Percentiles rank a stretch among this genome's conserved stretches.
Conservation (phyloP, 2,113 vertebrate genomes). For the Archocentrus centrarchus region DNA sequence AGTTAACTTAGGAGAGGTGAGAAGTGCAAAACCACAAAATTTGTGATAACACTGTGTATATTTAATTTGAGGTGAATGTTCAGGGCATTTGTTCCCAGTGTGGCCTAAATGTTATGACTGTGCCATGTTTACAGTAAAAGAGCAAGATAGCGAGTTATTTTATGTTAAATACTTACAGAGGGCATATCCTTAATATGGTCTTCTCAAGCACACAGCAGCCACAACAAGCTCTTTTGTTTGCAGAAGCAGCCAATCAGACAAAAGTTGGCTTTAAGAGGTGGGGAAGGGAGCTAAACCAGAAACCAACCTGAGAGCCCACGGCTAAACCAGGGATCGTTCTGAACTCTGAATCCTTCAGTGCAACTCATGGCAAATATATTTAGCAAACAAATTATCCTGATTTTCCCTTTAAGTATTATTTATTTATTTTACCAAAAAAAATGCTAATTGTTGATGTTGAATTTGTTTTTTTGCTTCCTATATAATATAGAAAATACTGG, state of each 20-base stretch:
- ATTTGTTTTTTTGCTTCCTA: too few species aligned
- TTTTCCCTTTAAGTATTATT: too few species aligned
- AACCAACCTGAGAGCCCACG: not conserved
- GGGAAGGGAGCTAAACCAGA: not conserved
- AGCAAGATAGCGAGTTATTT: too few species aligned
- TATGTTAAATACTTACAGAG: too few species aligned
- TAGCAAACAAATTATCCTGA: not conserved
- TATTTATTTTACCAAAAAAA: too few species aligned
- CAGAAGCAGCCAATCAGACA: not conserved
- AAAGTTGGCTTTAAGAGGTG: not conserved
- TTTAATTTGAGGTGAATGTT: not conserved
- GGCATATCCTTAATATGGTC: not conserved
- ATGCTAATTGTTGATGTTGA: too few species aligned
- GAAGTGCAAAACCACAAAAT: not conserved
- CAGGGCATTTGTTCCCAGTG: too few species aligned
- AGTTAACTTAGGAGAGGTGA: too few species aligned
- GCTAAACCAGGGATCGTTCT: not conserved
- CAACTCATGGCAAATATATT: not conserved
- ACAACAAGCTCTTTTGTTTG: not conserved
- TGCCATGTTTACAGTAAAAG: not conserved
- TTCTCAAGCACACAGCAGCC: not conserved
- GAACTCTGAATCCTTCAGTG: not conserved
- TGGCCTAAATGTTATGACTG: not conserved
- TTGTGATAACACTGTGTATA: not conserved
- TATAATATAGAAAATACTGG: too few species aligned